Percentiles rank a stretch among this genome's conserved stretches.
These are phyloP conservation scores for Halcyon malimbica DNA, from an alignment of 2,113 vertebrate species.

Conservation along the genomic window DNA sequence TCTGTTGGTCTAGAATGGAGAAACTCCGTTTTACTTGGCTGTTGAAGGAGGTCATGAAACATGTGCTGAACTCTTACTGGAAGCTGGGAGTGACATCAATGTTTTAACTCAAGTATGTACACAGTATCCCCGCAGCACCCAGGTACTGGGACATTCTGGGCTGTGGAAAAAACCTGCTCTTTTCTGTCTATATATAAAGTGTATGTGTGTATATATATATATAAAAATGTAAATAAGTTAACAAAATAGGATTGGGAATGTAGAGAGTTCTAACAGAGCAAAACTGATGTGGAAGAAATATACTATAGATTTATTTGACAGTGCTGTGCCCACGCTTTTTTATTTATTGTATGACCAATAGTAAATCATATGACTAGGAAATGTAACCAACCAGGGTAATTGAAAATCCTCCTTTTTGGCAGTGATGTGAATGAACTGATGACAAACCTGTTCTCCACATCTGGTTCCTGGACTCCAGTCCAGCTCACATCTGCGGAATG, in stretches of 20 bases:
- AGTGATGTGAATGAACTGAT: not conserved
- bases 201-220: too few relatives aligned
- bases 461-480: not conserved
- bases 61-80: slow-evolving; percentile 81
- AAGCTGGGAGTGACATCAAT: slow-evolving; percentile 84
- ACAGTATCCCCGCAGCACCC: not conserved
- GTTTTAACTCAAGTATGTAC: slow-evolving; percentile 77
- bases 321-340: not conserved
- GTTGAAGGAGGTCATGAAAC: slow-evolving; percentile 79
- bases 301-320: not conserved
- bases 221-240: not conserved
- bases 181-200: not conserved
- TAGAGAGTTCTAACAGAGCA: not conserved
- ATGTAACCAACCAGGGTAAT: not conserved
- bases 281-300: not conserved
- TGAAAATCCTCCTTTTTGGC: not conserved
- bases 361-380: not conserved
- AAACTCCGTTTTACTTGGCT: slow-evolving; percentile 87
- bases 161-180: not conserved
- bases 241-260: not conserved
- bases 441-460: not conserved
- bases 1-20: slow-evolving; percentile 76
- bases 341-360: not conserved
- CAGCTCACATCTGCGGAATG: not conserved
- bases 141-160: not conserved